Evolutionary conservation across 2,113 vertebrate species (phyloP).

Genomic region (Lanius collurio): DNA sequence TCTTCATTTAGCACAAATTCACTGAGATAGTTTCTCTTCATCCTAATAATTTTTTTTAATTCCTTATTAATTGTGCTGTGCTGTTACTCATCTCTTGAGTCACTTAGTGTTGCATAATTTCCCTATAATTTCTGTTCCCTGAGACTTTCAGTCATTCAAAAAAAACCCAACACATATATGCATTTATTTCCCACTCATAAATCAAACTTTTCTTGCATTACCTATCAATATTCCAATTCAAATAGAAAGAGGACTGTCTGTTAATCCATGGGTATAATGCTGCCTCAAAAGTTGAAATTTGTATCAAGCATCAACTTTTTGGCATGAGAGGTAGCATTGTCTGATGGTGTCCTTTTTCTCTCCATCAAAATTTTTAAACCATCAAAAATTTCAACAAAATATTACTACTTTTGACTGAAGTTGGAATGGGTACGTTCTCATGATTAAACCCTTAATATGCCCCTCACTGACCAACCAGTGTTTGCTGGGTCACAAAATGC

Average conservation of each 20-base stretch:
- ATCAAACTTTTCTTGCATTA: not conserved
- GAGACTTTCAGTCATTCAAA: not conserved
- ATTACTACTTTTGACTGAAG: not conserved
- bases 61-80: not conserved
- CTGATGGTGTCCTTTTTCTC: not conserved
- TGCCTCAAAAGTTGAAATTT: not conserved
- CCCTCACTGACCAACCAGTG: not conserved
- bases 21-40: not conserved
- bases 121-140: not conserved
- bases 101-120: not conserved
- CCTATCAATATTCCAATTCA: not conserved
- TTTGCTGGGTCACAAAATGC: not conserved
- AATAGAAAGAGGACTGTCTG: not conserved
- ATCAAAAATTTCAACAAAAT: not conserved
- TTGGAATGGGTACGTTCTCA: not conserved
- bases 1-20: not conserved
- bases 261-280: not conserved
- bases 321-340: accelerated
- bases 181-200: not conserved
- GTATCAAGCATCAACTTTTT: not conserved
- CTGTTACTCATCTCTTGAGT: not conserved
- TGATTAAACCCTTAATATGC: not conserved
- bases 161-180: not conserved
- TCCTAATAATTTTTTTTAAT: not conserved
- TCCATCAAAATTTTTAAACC: not conserved